Base-by-base conservation (phyloP, 2,888 invertebrate genomes). In the Hirtodrosophila histrioides region DNA sequence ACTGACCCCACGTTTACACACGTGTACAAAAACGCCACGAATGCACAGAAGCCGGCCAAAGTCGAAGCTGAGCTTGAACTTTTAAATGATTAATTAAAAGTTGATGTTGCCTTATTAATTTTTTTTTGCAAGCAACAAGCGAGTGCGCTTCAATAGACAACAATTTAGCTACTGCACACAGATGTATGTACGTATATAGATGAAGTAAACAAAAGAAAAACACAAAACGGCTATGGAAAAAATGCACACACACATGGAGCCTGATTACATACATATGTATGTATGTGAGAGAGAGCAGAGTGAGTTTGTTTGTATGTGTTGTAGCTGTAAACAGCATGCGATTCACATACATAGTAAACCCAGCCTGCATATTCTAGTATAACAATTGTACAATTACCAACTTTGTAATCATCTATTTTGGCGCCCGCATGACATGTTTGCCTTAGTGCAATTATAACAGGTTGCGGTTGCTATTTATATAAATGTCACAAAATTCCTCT, bases 201-300 rank as follows among this genome's bases (percentile, higher is more conserved):
- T 74, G 63, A 83, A 80, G 86, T 86, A 82, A 86, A 86, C 86
- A 82, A 82, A 80, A 72, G 27, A 27, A 64, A 67, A 56, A 69
- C 39, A 57, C 50, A 39, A 62, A 68, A 43, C 17, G 54, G 48
- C 60, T 55, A 45, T 81, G 75, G 58, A 75, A 54, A 54, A 58
- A 63, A 64, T 43, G 50, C 12, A 50, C 41, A 58, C 41, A 50
- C 56, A 40, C 17, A 50, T 37, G 40, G 17, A 17, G 17, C 17
- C 17, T 17, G 17, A 17, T 17, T 45, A 46, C 10, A 12, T 11
- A 31, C 12, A 31, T 31, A 31, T 31, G 9, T 9, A 31, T 55
- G 27, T 49, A 24, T 43, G 23, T 49, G 39, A 7, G 17, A 55
- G 40, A 46, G 44, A 40, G 24, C 9, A 6, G 11, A 12, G 8